Evolutionary conservation across 2,888 invertebrate genomes (phyloP), one percentile per base, ranked within the genome.

Genomic region (Tubulanus polymorphus): DNA sequence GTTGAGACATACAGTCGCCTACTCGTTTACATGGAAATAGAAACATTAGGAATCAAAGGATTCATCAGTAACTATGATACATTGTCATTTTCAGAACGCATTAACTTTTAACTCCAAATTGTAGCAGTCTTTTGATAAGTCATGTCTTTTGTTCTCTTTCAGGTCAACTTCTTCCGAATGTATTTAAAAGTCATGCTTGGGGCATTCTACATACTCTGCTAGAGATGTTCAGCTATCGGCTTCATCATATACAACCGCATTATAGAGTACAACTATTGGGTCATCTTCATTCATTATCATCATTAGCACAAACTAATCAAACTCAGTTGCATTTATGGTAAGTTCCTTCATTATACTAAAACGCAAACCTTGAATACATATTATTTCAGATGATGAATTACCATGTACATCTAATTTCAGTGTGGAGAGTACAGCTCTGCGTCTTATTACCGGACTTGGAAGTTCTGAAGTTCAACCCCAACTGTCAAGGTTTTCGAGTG

Each of bases 211-310:
- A 95, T 75, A 94, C 93, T 0, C 81, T 96, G 35, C 79, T 96
- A 71, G 95, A 96, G 79, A 95, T 96, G 94, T 94, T 95, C 78
- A 93, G 92, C 59, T 94, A 94, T 76, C 85, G 96, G 47, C 87
- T 96, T 80, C 94, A 95, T 78, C 95, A 96, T 78, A 93, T 95
- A 64, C 94, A 93, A 71, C 93, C 94, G 0, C 93, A 94, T 80
- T 96, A 95, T 79, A 84, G 94, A 52, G 91, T 95, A 10, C 94
- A 95, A 68, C 82, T 96, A 48, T 81, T 96, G 6, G 91, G 92
- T 2, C 90, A 94, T 79, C 85, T 95, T 57, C 93, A 95, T 79
- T 91, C 91, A 27, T 83, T 95, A 53, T 90, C 93, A 2, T 89
- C 91, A 0, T 91, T 92, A 28, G 91, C 93, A 2, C 93, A 93